Evolutionary conservation across 1,140 invertebrate species (phyloP), one percentile per base, ranked within the genome.

Genomic region (Orchesella cincta): DNA sequence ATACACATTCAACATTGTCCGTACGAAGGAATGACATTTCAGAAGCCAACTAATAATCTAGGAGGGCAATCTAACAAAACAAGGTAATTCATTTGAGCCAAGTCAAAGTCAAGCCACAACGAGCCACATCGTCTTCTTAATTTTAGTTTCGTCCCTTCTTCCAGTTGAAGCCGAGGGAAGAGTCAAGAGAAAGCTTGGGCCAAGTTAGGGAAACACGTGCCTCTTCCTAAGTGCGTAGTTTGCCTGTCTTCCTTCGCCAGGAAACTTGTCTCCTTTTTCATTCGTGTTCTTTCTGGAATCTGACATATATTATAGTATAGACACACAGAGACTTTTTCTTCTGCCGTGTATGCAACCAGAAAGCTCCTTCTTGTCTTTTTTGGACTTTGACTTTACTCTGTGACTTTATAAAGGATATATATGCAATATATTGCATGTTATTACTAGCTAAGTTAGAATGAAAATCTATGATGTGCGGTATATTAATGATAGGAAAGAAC

Each of bases 21-120:
- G 23, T 57, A n/a, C 8, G 5, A 26, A 57, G 52, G 23, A 57
- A 57, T 57, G 52, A 57, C 52, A 57, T 57, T 57, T 57, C 23
- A 57, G 52, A 14, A 26, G 52, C 14, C 52, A 12, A 57, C 14
- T 57, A 57, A 57, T 57, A 57, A 57, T 57, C 52, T 57, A 14
- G 23, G 14, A 8, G 23, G 8, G 23, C 52, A 57, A 18, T 57
- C 23, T 5, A 23, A 3, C 52, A 14, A 57, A 57, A 57, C 52
- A 57, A 57, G 52, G 52, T 57, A 57, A 57, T 57, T 57, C 52
- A 8, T 57, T 57, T 46, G 5, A 46, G 18, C 14, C 52, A 57
- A 57, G 52, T 57, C 52, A 57, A 57, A 57, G 52, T 57, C 52
- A 57, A 57, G 52, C 18, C 39, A 46, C 39, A 18, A 18, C 39